A percentile compares a stretch with the other conserved stretches of the same genome.
Evolutionary conservation across 2,888 invertebrate species (phyloP).

Genomic region (Dione vanillae): DNA sequence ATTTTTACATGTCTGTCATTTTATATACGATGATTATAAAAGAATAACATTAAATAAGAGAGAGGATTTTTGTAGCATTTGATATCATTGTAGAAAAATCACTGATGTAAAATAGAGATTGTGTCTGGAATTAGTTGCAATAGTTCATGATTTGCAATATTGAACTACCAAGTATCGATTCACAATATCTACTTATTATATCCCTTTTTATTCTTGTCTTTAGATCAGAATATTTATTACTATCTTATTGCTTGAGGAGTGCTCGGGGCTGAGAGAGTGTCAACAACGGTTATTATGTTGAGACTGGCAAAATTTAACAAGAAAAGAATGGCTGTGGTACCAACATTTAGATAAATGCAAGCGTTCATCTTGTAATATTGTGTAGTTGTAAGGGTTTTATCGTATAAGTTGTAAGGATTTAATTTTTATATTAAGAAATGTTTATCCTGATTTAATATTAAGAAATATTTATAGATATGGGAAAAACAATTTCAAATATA

Average conservation of each 20-base stretch:
- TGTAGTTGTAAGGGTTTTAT: no score
- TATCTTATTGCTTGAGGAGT: no score
- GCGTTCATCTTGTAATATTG: conserved; percentile 42
- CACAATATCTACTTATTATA: conserved; percentile 80
- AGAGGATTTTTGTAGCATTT: no score
- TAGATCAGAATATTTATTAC: conserved; percentile 82
- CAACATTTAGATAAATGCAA: conserved; percentile 50
- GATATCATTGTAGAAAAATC: background rate
- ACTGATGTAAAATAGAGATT: conserved; percentile 45
- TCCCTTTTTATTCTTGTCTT: conserved; percentile 76
- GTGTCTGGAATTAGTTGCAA: conserved; percentile 53
- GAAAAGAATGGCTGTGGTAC: conserved; percentile 68
- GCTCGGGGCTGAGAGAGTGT: conserved; percentile 72
- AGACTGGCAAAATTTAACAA: conserved; percentile 77
- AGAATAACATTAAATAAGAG: no score
- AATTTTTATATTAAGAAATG: no score
- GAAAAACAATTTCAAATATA: no score
- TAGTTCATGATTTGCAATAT: conserved; percentile 70
- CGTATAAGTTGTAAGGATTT: no score
- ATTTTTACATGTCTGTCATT: no score
- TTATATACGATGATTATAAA: no score
- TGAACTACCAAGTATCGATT: conserved; percentile 72
- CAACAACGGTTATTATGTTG: conserved; percentile 83
- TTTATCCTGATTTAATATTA: no score
- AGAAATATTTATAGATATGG: no score